Conservation (phyloP, 2,888 invertebrate species). For the Leptinotarsa juncta region DNA sequence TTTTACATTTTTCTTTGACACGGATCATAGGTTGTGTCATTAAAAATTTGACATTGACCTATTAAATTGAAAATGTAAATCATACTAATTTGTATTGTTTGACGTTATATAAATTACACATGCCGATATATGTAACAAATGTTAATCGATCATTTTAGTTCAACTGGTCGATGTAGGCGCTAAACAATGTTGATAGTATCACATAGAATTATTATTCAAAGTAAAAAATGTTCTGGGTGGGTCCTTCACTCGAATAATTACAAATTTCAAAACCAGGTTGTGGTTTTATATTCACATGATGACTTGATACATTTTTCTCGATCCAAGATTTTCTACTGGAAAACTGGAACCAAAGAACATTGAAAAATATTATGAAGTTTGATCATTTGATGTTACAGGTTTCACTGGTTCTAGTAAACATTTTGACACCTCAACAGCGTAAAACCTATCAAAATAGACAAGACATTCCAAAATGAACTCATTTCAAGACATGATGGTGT, state of each 20-base stretch:
- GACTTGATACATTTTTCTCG: too few species aligned
- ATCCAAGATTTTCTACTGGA: too few species aligned
- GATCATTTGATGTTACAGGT: too few species aligned
- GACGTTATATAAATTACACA: slow-evolving; percentile 45
- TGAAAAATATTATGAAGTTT: too few species aligned
- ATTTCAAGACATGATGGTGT: too few species aligned
- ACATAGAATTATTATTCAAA: slow-evolving; percentile 2
- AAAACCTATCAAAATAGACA: too few species aligned
- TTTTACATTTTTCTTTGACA: slow-evolving; percentile 26
- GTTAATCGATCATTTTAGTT: slow-evolving; percentile 41
- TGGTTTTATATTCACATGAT: too few species aligned
- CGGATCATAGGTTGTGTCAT: neutral
- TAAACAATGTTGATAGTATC: slow-evolving; percentile 36
- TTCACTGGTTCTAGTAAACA: too few species aligned
- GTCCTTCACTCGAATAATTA: neutral
- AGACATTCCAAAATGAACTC: too few species aligned
- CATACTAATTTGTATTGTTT: slow-evolving; percentile 47
- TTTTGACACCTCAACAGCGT: too few species aligned
- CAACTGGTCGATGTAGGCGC: slow-evolving; percentile 40
- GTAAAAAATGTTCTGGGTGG: neutral
- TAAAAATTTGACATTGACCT: slow-evolving; percentile 43
- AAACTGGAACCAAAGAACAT: too few species aligned
- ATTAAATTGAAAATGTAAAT: slow-evolving; percentile 46
- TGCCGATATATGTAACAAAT: slow-evolving; percentile 46
- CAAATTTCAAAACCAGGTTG: too few species aligned